Percentiles rank a stretch among this genome's conserved stretches.
phyloP scores from a whole-genome alignment of 2,888 invertebrate species.

The Halocaridina rubra region DNA sequence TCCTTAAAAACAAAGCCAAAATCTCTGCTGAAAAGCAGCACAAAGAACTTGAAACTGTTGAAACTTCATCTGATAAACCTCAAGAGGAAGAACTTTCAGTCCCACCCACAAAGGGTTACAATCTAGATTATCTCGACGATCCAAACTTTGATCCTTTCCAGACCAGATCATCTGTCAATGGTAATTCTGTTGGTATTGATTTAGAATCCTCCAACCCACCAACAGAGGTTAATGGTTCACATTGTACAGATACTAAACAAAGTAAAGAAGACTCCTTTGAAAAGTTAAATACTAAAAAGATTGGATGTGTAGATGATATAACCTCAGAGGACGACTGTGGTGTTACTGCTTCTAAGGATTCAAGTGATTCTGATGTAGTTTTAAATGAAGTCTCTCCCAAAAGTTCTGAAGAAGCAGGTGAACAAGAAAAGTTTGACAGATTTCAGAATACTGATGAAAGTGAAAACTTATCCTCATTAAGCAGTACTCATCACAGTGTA shows the following conservation, averaged over 20 bases:
- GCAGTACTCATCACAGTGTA: neutral
- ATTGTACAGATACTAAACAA: neutral
- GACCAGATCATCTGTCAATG: constrained; percentile 4
- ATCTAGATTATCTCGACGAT: constrained; percentile 62
- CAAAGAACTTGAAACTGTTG: neutral
- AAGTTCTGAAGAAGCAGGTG: neutral
- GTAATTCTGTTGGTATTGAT: neutral
- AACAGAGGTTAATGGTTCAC: neutral
- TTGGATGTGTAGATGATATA: neutral
- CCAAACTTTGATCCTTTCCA: constrained; percentile 63
- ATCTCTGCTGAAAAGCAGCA: neutral
- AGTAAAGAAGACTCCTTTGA: neutral
- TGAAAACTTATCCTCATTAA: neutral
- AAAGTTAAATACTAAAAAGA: neutral
- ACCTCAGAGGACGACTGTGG: neutral
- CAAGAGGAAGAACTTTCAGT: constrained; percentile 17
- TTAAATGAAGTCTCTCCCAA: neutral
- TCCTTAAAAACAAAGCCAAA: constrained; percentile 19
- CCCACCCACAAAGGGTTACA: constrained; percentile 50
- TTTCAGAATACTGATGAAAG: neutral
- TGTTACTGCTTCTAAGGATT: neutral
- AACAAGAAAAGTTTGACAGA: too few relatives aligned
- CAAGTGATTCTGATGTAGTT: neutral
- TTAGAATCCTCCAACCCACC: neutral
- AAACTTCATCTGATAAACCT: neutral